Percentiles rank a stretch among this genome's conserved stretches.
These are phyloP conservation scores for Spicauda simplicius DNA, from an alignment of 2,888 invertebrate species.

Conservation along the genomic window DNA sequence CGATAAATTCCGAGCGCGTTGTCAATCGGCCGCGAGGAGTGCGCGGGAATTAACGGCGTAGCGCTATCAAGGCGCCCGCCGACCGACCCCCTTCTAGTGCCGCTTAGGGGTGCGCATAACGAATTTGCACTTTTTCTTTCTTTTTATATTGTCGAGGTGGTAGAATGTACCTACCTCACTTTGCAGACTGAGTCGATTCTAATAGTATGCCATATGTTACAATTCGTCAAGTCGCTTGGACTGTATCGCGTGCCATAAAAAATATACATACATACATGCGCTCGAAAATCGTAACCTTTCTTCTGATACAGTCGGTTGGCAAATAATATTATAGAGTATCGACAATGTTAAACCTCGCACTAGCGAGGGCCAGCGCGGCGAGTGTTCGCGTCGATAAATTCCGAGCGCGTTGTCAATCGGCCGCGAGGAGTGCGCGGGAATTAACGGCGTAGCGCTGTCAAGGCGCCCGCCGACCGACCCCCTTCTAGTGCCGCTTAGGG, in stretches of 20 bases:
- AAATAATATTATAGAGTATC: no score
- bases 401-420: constrained; percentile 82
- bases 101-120: constrained; percentile 54
- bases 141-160: neutral
- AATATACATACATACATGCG: no score
- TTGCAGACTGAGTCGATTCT: no score
- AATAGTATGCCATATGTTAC: no score
- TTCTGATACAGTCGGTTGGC: no score
- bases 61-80: constrained; percentile 76
- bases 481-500: constrained; percentile 54
- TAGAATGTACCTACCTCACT: no score
- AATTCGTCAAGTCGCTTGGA: no score
- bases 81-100: constrained; percentile 49
- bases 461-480: constrained; percentile 61
- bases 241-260: no score
- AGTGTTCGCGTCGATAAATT: constrained; percentile 83
- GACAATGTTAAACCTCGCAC: constrained; percentile 35
- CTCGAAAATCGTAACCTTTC: no score
- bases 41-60: constrained; percentile 80
- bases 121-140: neutral
- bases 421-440: constrained; percentile 77
- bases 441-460: constrained; percentile 80
- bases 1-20: constrained; percentile 83
- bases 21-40: constrained; percentile 80
- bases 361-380: constrained; percentile 55